Evolutionary conservation across 1,140 invertebrate genomes (phyloP), one percentile per base, ranked within the genome.

Genomic region (Teleopsis dalmanni): DNA sequence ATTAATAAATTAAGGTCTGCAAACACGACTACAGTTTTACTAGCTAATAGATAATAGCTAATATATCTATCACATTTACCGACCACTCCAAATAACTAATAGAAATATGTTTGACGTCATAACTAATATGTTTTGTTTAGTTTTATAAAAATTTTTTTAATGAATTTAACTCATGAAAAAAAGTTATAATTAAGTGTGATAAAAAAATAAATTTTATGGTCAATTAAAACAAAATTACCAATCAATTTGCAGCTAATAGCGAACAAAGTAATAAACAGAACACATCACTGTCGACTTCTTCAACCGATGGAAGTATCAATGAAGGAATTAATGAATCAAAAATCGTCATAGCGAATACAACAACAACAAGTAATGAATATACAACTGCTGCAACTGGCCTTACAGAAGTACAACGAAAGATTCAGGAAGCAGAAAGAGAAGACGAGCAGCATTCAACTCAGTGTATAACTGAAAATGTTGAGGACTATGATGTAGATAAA

Each of bases 161-260:
- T n/a, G n/a, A n/a, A n/a, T n/a, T n/a, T n/a, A n/a, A n/a, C n/a
- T n/a, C n/a, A n/a, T n/a, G n/a, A n/a, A n/a, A n/a, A n/a, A n/a
- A n/a, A n/a, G n/a, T n/a, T n/a, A n/a, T n/a, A n/a, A n/a, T n/a
- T n/a, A n/a, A n/a, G n/a, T n/a, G n/a, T n/a, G n/a, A n/a, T n/a
- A n/a, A n/a, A n/a, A n/a, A n/a, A n/a, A n/a, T n/a, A n/a, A n/a
- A n/a, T n/a, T n/a, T n/a, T n/a, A n/a, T n/a, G n/a, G n/a, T n/a
- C n/a, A n/a, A n/a, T n/a, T n/a, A n/a, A n/a, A n/a, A n/a, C n/a
- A n/a, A n/a, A 38, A 22, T 38, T 22, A 38, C 3, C 5, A 22
- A 38, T 34, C 27, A 22, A 27, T 38, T 47, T 37, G 14, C 47
- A 48, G 47, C 33, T 31, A 37, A 34, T 3, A 29, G n/a, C 21